Evolutionary conservation across 2,888 invertebrate species (phyloP).

Genomic region (Megamerina dolium): DNA sequence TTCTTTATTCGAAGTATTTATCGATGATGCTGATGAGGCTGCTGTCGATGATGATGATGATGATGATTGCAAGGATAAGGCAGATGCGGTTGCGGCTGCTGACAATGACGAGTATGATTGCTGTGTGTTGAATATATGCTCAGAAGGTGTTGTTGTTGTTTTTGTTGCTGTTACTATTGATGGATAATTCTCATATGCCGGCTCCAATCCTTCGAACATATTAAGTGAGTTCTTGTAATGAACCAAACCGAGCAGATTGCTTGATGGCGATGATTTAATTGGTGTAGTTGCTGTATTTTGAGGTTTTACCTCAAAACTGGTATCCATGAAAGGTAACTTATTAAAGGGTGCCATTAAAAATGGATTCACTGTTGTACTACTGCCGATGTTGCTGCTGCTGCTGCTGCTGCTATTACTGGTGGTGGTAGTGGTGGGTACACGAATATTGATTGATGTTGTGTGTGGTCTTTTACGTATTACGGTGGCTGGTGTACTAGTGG

Average conservation of each 20-base stretch:
- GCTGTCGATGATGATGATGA: slow-evolving; percentile 10
- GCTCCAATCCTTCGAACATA: slow-evolving; percentile 31
- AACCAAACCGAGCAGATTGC: slow-evolving; percentile 28
- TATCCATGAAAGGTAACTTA: slow-evolving; percentile 44
- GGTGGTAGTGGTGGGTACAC: slow-evolving; percentile 12
- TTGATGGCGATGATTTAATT: slow-evolving; percentile 14
- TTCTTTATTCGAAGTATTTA: slow-evolving; percentile 2
- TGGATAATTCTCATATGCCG: slow-evolving; percentile 12
- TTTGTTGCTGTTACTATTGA: too few relatives aligned
- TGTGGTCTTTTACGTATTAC: slow-evolving; percentile 18
- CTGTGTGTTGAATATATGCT: too few relatives aligned
- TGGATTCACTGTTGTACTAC: slow-evolving; percentile 28
- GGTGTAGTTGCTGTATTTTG: slow-evolving; percentile 24
- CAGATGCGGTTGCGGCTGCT: slow-evolving; percentile 3
- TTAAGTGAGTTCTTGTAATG: slow-evolving; percentile 30
- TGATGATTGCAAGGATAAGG: slow-evolving; percentile 12
- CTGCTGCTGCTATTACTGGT: background rate
- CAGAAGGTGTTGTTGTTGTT: background rate
- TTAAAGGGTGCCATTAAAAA: slow-evolving; percentile 44
- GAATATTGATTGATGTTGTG: slow-evolving; percentile 22
- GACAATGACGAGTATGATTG: too few relatives aligned
- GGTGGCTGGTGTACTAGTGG: background rate
- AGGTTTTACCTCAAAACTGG: slow-evolving; percentile 41
- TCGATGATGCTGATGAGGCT: background rate
- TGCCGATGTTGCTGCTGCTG: slow-evolving; percentile 4